These are phyloP conservation scores for Eremophila alpestris DNA, from an alignment of 2,797 vertebrate genomes.

Conservation along the genomic window DNA sequence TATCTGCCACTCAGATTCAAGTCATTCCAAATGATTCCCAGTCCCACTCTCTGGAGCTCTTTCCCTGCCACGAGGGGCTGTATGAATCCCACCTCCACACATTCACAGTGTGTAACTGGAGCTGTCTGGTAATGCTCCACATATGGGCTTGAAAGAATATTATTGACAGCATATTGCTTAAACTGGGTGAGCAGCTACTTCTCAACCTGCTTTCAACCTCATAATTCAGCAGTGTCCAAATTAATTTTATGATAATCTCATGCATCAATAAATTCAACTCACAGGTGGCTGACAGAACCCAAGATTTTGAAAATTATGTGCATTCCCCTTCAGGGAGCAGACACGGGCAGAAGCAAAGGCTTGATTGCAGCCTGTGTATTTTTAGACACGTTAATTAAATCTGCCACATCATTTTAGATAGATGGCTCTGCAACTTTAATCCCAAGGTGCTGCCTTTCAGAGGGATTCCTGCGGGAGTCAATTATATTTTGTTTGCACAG, in stretches of 20 bases:
- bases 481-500: conserved; percentile 69
- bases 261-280: conserved; percentile 66
- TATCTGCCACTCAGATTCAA: conserved; percentile 1
- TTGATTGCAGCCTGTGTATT: conserved; percentile 64
- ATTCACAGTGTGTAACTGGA: neutral
- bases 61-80: neutral
- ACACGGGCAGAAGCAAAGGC: conserved; percentile 55
- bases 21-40: neutral
- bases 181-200: conserved; percentile 35
- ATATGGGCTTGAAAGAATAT: conserved; percentile 25
- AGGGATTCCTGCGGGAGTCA: conserved; percentile 67
- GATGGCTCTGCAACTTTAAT: conserved; percentile 65
- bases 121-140: conserved; percentile 15
- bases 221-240: conserved; percentile 65
- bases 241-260: conserved; percentile 75
- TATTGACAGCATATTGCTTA: conserved; percentile 45
- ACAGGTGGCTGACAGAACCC: conserved; percentile 62
- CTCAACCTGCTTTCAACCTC: conserved; percentile 66
- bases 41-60: neutral
- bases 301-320: conserved; percentile 65
- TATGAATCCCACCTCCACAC: neutral
- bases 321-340: conserved; percentile 72
- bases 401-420: conserved; percentile 63
- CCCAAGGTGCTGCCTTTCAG: conserved; percentile 69
- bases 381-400: conserved; percentile 73